phyloP scores from a whole-genome alignment of 1,140 invertebrate species.

The Aphelinus certus region DNA sequence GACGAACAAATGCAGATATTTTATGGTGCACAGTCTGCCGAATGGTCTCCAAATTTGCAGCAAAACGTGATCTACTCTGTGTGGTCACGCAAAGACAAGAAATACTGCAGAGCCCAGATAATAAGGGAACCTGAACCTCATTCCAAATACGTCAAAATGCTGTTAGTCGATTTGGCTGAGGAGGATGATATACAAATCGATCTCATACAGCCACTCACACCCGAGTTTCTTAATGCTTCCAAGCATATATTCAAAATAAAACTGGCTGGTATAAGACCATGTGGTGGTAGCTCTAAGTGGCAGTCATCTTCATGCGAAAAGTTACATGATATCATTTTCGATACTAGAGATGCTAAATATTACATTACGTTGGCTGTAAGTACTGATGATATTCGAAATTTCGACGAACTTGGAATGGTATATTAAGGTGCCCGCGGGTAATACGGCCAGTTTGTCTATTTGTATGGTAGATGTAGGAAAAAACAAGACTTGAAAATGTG shows the following conservation, averaged over 20 bases:
- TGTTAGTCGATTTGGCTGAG: conserved; percentile 64
- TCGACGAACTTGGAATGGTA: no score
- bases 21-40: conserved; percentile 55
- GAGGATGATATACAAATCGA: conserved; percentile 59
- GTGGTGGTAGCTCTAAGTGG: conserved; percentile 66
- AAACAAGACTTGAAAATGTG: no score
- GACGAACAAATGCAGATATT: conserved; percentile 63
- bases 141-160: neutral
- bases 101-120: conserved; percentile 67
- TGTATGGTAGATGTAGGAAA: no score
- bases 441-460: no score
- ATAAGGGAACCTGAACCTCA: conserved; percentile 45
- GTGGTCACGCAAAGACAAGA: conserved; percentile 60
- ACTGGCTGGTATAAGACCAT: conserved; percentile 67
- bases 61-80: neutral
- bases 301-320: conserved; percentile 64
- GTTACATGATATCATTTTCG: conserved; percentile 64
- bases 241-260: conserved; percentile 68
- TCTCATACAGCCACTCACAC: conserved; percentile 59
- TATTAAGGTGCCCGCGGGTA: no score
- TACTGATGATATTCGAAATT: conserved; percentile 44
- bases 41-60: neutral
- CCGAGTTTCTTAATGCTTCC: conserved; percentile 58
- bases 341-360: conserved; percentile 53
- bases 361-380: conserved; percentile 15